A percentile compares a stretch with the other conserved stretches of the same genome.
Evolutionary conservation across 1,140 invertebrate species (phyloP).

Genomic region (Halesus radiatus): DNA sequence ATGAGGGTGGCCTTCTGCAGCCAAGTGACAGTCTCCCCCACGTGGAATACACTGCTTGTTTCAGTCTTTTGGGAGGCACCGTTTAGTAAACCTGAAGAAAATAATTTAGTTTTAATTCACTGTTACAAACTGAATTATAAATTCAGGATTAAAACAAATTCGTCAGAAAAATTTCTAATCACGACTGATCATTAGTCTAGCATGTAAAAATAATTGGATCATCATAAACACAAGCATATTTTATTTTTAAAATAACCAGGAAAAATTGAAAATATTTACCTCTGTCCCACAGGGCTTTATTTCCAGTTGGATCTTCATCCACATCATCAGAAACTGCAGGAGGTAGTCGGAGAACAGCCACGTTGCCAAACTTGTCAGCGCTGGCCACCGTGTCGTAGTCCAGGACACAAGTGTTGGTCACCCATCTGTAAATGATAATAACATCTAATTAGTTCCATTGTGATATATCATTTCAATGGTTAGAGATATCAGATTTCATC

Average conservation of each 20-base stretch:
- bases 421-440: conserved; percentile 76
- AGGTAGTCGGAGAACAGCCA: conserved; percentile 91
- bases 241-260: neutral
- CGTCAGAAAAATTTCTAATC: conserved; percentile 59
- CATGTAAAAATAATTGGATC: conserved; percentile 63
- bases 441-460: too few relatives aligned
- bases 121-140: too few relatives aligned
- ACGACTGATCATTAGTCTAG: conserved; percentile 69
- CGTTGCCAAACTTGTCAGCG: conserved; percentile 99
- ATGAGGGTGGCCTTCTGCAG: conserved; percentile 96
- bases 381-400: conserved; percentile 98
- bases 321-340: conserved; percentile 95
- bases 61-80: conserved; percentile 98
- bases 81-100: conserved; percentile 80
- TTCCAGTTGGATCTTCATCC: conserved; percentile 98
- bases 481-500: conserved; percentile 26
- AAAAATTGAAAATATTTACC: conserved; percentile 64
- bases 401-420: conserved; percentile 92
- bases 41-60: conserved; percentile 91
- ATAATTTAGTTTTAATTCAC: conserved; percentile 12
- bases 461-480: too few relatives aligned
- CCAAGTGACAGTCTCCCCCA: conserved; percentile 95
- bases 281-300: conserved; percentile 98
- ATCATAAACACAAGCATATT: conserved; percentile 41
- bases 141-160: conserved; percentile 15